A percentile compares a stretch with the other conserved stretches of the same genome.
Evolutionary conservation across 2,113 vertebrate genomes (phyloP).

Genomic region (Saimiri boliviensis): DNA sequence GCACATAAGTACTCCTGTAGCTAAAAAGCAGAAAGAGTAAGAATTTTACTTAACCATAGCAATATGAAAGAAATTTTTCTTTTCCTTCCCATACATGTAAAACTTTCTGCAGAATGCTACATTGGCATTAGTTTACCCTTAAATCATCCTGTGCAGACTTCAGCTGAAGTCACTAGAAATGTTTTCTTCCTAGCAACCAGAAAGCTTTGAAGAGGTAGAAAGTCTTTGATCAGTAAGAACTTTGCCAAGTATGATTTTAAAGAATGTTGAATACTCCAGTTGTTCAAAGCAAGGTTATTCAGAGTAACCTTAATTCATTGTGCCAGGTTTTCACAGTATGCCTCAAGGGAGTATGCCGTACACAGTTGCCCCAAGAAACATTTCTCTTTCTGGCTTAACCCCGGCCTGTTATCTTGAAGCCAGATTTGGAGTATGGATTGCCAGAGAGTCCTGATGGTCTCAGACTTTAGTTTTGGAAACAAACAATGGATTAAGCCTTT

Average conservation of each 20-base stretch:
- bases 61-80: not conserved
- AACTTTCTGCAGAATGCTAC: not conserved
- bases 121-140: not conserved
- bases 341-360: not conserved
- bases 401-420: not conserved
- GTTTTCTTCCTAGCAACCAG: conserved; percentile 27
- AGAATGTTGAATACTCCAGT: conserved; percentile 66
- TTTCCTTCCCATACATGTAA: not conserved
- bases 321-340: not conserved
- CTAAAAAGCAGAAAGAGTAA: not conserved
- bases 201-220: conserved; percentile 48
- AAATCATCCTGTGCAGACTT: not conserved
- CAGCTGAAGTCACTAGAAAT: not conserved
- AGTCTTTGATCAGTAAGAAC: conserved; percentile 71
- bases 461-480: not conserved
- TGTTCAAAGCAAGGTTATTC: conserved; percentile 63
- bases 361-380: not conserved
- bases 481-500: not conserved
- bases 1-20: not conserved
- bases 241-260: conserved; percentile 65
- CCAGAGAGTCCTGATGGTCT: not conserved
- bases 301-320: not conserved
- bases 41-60: not conserved
- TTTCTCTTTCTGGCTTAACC: not conserved
- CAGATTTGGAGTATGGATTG: not conserved